Conservation (phyloP, 2,888 invertebrate species). For the Chymomyza fuscimana region DNA sequence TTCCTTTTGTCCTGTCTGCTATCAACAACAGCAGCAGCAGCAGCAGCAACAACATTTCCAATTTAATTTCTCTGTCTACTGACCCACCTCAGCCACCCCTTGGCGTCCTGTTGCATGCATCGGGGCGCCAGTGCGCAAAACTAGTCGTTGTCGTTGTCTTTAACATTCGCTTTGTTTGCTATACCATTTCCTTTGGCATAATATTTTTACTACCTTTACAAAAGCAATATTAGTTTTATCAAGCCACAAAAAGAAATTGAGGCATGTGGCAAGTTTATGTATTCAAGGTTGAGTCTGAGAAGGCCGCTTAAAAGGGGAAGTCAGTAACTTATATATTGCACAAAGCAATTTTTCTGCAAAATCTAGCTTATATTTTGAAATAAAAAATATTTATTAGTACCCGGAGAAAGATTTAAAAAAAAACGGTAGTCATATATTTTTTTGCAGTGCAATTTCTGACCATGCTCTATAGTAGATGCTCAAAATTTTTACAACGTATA, state of each 20-base stretch:
- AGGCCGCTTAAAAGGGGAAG: too few species aligned
- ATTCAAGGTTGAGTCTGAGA: background rate
- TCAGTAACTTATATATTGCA: too few species aligned
- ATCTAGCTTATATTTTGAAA: too few species aligned
- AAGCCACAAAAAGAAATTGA: background rate
- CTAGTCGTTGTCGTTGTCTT: slow-evolving; percentile 40
- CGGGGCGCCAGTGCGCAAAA: slow-evolving; percentile 10
- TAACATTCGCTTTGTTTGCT: slow-evolving; percentile 69
- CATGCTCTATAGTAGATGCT: too few species aligned
- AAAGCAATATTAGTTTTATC: background rate
- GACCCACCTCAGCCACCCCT: slow-evolving; percentile 10
- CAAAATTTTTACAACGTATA: too few species aligned
- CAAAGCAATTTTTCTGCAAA: too few species aligned
- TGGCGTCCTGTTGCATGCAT: background rate
- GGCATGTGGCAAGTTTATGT: background rate
- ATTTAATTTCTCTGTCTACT: slow-evolving; percentile 69
- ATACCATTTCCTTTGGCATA: slow-evolving; percentile 53
- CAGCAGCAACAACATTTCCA: slow-evolving; percentile 53
- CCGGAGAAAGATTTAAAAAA: too few species aligned
- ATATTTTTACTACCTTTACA: background rate
- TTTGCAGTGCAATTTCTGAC: too few species aligned
- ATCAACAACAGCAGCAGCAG: slow-evolving; percentile 20
- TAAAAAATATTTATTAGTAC: too few species aligned
- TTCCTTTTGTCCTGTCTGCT: slow-evolving; percentile 55
- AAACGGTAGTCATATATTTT: too few species aligned